Percentiles rank a stretch among this genome's conserved stretches.
Conservation (phyloP, 2,113 vertebrate genomes). For the Menidia beryllina region DNA sequence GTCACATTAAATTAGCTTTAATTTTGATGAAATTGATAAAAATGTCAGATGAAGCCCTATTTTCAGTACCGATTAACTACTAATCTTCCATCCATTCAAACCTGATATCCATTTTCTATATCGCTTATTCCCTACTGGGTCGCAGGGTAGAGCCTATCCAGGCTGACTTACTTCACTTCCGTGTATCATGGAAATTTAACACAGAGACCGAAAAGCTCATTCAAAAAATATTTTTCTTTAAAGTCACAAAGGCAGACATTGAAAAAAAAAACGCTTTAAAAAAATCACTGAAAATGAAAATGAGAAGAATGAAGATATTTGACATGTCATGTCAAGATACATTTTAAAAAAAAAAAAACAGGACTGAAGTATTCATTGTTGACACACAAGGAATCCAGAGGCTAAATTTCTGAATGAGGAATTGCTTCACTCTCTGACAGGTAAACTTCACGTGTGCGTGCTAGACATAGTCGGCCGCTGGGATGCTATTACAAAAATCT, state of each 20-base stretch:
- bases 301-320: not conserved
- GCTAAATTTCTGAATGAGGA: not conserved
- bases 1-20: not conserved
- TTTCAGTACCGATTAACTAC: too few species aligned
- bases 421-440: not conserved
- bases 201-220: not conserved
- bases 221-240: not conserved
- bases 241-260: not conserved
- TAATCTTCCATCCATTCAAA: too few species aligned
- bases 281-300: not conserved
- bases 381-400: not conserved
- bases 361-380: conserved; percentile 10
- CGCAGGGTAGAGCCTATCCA: too few species aligned
- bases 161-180: too few species aligned
- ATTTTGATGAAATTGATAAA: too few species aligned
- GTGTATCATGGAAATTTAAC: not conserved
- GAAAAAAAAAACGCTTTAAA: conserved; percentile 4
- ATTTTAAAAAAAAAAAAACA: conserved; percentile 5
- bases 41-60: too few species aligned
- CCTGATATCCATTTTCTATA: too few species aligned
- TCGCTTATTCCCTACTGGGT: too few species aligned
- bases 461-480: not conserved
- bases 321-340: not conserved
- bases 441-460: conserved; percentile 1
- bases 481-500: conserved; percentile 4